Base-by-base conservation (phyloP, 2,888 invertebrate genomes). In the Acholoe squamosa region DNA sequence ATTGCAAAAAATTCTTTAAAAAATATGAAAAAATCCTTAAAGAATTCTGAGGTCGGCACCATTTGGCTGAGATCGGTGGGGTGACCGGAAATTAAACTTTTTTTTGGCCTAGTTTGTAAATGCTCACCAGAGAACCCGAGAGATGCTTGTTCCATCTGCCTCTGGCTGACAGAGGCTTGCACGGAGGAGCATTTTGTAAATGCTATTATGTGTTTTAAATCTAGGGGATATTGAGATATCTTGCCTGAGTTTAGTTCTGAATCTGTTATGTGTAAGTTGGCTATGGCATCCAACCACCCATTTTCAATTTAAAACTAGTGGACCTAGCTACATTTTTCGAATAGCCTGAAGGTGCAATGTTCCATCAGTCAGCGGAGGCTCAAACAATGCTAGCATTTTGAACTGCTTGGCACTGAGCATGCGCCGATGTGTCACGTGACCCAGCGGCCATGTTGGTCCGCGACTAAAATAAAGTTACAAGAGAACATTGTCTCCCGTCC, bases 381-480 rank as follows among this genome's bases (percentile, higher is more conserved):
- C 19, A n/a, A 61, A 61, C 61, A 61, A 61, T 61, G 61, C 22
- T n/a, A 3, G 61, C n/a, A 61, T 61, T 61, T 61, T 61, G 14
- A 1, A n/a, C 61, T n/a, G n/a, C 14, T 61, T 61, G 61, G 61
- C 61, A 61, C 61, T 3, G 61, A 3, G 61, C 61, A 61, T 61
- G 61, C 61, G 61, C 61, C 10, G 61, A 61, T 3, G 19, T n/a
- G 61, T 61, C 61, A 61, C 61, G n/a, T 61, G 61, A 61, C 61
- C 61, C 61, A 7, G 19, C 61, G 61, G 61, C 61, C 61, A 61
- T n/a, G 14, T 61, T n/a, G 61, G 61, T 61, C 22, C 43, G 5
- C 3, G 61, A 61, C 61, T 61, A n/a, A 61, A 61, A 14, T 61
- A 61, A 61, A 61, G 61, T n/a, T 61, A 61, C 61, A 61, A 61